These are phyloP conservation scores for Parthenolecanium corni DNA, from an alignment of 2,888 invertebrate genomes.

Conservation along the genomic window DNA sequence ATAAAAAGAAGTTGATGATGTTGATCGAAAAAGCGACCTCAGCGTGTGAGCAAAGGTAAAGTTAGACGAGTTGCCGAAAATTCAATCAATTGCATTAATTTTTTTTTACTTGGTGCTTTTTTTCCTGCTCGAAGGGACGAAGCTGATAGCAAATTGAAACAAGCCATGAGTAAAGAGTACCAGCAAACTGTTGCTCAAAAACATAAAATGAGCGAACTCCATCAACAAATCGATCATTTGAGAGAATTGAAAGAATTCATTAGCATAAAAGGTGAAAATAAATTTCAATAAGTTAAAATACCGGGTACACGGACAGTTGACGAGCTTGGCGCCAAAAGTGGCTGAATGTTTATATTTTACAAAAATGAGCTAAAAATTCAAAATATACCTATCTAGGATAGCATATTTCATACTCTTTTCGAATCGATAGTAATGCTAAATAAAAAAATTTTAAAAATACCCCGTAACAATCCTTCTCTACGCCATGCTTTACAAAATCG, in stretches of 20 bases:
- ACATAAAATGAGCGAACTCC: slow-evolving; percentile 76
- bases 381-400: no score
- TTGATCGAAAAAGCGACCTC: slow-evolving; percentile 77
- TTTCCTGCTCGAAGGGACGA: slow-evolving; percentile 39
- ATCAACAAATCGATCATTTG: slow-evolving; percentile 74
- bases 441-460: no score
- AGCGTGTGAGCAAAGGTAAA: slow-evolving; percentile 79
- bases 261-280: slow-evolving; percentile 55
- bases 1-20: slow-evolving; percentile 72
- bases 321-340: neutral
- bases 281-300: neutral
- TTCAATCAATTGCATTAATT: no score
- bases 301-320: neutral
- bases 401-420: no score
- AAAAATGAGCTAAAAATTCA: no score
- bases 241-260: slow-evolving; percentile 73
- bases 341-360: no score
- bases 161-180: slow-evolving; percentile 64
- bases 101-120: no score
- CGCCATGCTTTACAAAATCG: no score
- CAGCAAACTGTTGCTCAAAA: slow-evolving; percentile 56
- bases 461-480: no score
- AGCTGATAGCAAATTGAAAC: slow-evolving; percentile 56
- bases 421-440: no score
- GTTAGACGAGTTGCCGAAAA: neutral